Evolutionary conservation across 1,140 invertebrate species (phyloP), one percentile per base, ranked within the genome.

Genomic region (Leptinotarsa undecemlineata): DNA sequence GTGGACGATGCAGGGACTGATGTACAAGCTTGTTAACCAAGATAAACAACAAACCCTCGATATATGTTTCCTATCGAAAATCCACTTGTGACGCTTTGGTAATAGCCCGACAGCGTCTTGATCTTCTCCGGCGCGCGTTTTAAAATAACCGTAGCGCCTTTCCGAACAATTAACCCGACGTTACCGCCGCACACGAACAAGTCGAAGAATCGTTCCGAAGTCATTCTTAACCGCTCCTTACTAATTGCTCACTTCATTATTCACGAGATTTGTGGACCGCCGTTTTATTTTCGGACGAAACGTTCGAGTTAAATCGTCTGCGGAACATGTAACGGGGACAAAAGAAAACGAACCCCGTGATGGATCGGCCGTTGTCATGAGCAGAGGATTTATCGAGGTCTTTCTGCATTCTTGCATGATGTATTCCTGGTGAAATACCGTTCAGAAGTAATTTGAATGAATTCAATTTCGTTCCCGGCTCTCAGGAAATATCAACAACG

Each of bases 201-300:
- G 26, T 68, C 67, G 42, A 68, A 33, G 33, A 68, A 68, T 68
- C 47, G 67, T 48, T 68, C 67, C 67, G 26, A 23, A 26, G 19
- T 67, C 64, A 68, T 68, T 19, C 67, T 68, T 68, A 68, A 68
- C 26, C 33, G 67, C 21, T 48, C 42, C 67, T 68, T 68, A 48
- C 42, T 68, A 68, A 68, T 68, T 68, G 67, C 67, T 68, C 67
- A 68, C 67, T 68, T 68, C 67, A 68, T 68, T 68, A 68, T 68
- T 48, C 67, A 68, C 26, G 42, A 48, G 67, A 68, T 68, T 68
- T 68, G 67, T 68, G 67, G 67, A n/a, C 33, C 48, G 20, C 20
- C 23, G 48, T 68, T 68, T 68, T 68, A 68, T 68, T 48, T 48
- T 68, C 42, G 67, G 67, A 20, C 67, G 33, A 17, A 21, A n/a